These are phyloP conservation scores for Thysanoteuthis rhombus DNA, from an alignment of 2,888 invertebrate species.

Conservation along the genomic window DNA sequence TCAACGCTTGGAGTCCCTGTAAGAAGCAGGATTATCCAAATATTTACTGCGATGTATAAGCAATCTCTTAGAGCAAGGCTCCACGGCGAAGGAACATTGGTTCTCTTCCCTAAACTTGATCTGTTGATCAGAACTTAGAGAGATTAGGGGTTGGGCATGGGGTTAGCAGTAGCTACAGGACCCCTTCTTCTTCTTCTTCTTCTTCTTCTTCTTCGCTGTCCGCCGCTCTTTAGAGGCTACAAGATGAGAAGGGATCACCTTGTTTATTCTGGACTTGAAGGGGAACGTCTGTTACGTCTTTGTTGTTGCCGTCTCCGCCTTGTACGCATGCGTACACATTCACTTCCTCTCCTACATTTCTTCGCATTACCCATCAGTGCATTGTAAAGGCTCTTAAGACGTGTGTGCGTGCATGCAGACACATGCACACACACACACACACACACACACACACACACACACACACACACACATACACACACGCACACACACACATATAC, in stretches of 20 bases:
- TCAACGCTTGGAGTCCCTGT: not conserved
- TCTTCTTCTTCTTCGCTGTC: too few relatives aligned
- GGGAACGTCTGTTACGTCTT: not conserved
- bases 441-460: not conserved
- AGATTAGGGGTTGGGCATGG: not conserved
- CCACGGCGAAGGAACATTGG: not conserved
- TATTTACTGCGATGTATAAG: not conserved
- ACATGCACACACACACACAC: not conserved
- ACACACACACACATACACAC: not conserved
- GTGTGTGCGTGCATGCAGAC: not conserved
- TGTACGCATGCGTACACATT: not conserved
- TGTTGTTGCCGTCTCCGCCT: not conserved
- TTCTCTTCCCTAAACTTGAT: not conserved
- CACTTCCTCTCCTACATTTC: not conserved
- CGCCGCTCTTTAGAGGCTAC: not conserved
- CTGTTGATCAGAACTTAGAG: not conserved
- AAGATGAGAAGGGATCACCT: not conserved
- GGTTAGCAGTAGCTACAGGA: not conserved
- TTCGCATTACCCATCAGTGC: not conserved
- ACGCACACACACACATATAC: not conserved
- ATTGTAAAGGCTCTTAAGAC: not conserved
- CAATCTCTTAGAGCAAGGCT: not conserved
- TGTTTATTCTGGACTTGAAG: not conserved
- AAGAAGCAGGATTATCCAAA: not conserved
- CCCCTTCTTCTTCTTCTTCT: too few relatives aligned